phyloP scores from a whole-genome alignment of 2,888 invertebrate genomes.

The Marasmarcha lunaedactyla region DNA sequence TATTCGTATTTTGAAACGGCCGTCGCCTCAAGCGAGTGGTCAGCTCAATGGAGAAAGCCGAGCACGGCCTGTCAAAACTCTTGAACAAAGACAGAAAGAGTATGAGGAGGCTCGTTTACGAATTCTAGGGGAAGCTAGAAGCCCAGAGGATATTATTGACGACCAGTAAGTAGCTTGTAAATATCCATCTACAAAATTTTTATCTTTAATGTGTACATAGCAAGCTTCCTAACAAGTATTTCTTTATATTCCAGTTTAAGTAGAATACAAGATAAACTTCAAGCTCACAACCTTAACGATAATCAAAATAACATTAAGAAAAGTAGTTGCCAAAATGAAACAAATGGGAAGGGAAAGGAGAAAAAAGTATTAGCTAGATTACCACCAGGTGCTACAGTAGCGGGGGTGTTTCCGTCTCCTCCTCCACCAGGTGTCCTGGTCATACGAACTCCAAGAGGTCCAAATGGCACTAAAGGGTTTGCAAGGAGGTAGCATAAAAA shows the following conservation, averaged over 20 bases:
- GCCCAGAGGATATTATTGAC: slow-evolving; percentile 80
- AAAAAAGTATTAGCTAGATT: slow-evolving; percentile 47
- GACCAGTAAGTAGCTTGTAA: slow-evolving; percentile 57
- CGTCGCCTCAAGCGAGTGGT: slow-evolving; percentile 71
- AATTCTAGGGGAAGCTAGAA: slow-evolving; percentile 88
- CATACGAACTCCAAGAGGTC: slow-evolving; percentile 81
- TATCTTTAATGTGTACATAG: background rate
- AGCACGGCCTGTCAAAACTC: slow-evolving; percentile 81
- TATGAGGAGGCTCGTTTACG: slow-evolving; percentile 92
- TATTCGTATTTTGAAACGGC: slow-evolving; percentile 84
- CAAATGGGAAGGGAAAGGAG: slow-evolving; percentile 49
- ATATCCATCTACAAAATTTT: background rate
- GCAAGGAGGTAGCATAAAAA: slow-evolving; percentile 49
- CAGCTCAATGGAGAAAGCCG: slow-evolving; percentile 71
- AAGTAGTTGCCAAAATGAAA: slow-evolving; percentile 32
- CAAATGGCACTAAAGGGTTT: slow-evolving; percentile 78
- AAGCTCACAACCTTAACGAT: slow-evolving; percentile 53
- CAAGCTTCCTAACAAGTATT: background rate
- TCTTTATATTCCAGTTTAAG: slow-evolving; percentile 40
- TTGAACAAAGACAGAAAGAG: slow-evolving; percentile 92
- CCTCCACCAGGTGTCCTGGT: slow-evolving; percentile 65
- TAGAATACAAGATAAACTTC: slow-evolving; percentile 55
- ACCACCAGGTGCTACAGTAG: slow-evolving; percentile 39
- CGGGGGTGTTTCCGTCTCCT: slow-evolving; percentile 51
- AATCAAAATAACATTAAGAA: slow-evolving; percentile 33